Evolutionary conservation across 2,797 vertebrate species (phyloP).

Genomic region (Coendou prehensilis): DNA sequence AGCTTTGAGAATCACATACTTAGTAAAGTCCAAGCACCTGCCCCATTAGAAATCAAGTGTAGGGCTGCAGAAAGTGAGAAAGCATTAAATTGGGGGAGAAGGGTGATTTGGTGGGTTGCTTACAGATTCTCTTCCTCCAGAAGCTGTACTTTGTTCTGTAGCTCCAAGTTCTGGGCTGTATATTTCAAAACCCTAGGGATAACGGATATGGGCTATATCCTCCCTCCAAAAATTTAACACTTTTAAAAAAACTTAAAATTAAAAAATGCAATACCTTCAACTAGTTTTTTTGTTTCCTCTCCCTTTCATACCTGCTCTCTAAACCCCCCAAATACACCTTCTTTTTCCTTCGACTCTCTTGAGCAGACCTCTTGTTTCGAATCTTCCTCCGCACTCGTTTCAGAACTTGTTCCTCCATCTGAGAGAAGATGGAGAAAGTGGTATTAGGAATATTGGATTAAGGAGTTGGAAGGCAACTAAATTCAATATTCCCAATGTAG

Average conservation of each 20-base stretch:
- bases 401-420: constrained; percentile 93
- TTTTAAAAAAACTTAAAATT: neutral
- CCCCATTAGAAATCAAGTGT: constrained; percentile 8
- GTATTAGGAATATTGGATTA: neutral
- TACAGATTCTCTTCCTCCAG: constrained; percentile 95
- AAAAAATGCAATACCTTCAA: neutral
- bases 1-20: constrained; percentile 22
- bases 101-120: constrained; percentile 79
- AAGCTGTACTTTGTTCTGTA: constrained; percentile 95
- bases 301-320: constrained; percentile 93
- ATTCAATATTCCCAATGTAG: neutral
- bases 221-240: constrained; percentile 17
- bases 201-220: neutral
- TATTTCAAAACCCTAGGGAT: constrained; percentile 92
- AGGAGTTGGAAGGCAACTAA: constrained; percentile 21
- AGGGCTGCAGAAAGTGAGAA: neutral
- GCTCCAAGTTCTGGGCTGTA: constrained; percentile 93
- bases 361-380: constrained; percentile 95
- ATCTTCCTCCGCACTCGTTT: constrained; percentile 95
- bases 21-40: constrained; percentile 16
- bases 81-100: neutral
- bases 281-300: neutral
- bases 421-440: constrained; percentile 63
- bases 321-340: constrained; percentile 94
- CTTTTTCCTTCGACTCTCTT: constrained; percentile 94